A percentile compares a stretch with the other conserved stretches of the same genome.
These are phyloP conservation scores for Pachycephus smyrnensis DNA, from an alignment of 2,888 invertebrate species.

Conservation along the genomic window DNA sequence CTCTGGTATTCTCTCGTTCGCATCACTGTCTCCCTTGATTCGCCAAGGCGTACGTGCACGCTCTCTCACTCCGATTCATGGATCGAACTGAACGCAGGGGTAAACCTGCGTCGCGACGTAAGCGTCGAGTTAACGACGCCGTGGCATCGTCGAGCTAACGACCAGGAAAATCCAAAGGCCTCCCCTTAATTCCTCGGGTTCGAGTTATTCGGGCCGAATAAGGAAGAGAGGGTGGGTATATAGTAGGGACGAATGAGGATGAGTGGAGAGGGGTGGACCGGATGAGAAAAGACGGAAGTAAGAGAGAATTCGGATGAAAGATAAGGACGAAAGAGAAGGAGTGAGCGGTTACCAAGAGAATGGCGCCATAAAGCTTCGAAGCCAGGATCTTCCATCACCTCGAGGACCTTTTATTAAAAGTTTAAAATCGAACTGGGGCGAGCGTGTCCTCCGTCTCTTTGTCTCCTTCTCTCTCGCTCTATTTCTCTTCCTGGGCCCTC, in stretches of 20 bases:
- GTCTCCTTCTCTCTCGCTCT: neutral
- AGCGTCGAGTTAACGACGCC: neutral
- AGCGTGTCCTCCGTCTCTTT: neutral
- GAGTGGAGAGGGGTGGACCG: no score
- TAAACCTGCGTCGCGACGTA: no score
- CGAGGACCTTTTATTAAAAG: conserved; percentile 29
- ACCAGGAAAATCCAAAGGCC: conserved; percentile 16
- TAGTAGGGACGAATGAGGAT: no score
- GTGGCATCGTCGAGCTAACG: conserved; percentile 13
- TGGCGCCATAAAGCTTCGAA: conserved; percentile 14
- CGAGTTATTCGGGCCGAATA: no score
- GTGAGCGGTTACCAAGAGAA: no score
- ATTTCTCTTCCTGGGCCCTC: neutral
- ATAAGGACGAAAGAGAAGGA: no score
- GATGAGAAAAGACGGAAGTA: no score
- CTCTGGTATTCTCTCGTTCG: neutral
- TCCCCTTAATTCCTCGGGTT: conserved; percentile 12
- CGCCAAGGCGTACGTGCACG: no score
- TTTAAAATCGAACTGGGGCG: conserved; percentile 32
- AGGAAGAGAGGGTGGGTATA: no score
- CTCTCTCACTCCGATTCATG: neutral
- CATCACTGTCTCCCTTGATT: neutral
- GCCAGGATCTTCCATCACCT: conserved; percentile 18
- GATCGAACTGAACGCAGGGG: no score
- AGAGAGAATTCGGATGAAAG: no score